A percentile compares a stretch with the other conserved stretches of the same genome.
Conservation (phyloP, 2,888 invertebrate genomes). For the Odontothrips loti region DNA sequence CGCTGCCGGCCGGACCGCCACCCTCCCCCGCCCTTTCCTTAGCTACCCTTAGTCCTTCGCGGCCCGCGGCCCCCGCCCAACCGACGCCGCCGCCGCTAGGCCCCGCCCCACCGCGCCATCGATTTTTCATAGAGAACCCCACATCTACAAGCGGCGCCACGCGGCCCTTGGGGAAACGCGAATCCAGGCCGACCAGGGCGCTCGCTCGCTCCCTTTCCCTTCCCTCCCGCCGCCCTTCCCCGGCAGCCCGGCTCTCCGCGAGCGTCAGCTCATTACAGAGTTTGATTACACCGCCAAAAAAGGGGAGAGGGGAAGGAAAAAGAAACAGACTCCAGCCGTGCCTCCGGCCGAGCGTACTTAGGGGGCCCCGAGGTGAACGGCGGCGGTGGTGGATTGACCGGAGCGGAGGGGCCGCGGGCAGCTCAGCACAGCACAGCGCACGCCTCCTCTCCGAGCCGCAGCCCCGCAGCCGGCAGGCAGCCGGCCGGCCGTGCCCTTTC, state of each 20-base stretch:
- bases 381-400: neutral
- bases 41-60: neutral
- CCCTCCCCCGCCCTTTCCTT: neutral
- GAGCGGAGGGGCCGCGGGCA: neutral
- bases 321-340: neutral
- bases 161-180: conserved; percentile 24
- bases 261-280: conserved; percentile 17
- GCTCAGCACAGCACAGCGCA: too few relatives aligned
- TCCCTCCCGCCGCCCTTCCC: neutral
- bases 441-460: neutral
- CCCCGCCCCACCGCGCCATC: conserved; percentile 1
- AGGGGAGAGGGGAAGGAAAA: neutral
- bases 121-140: conserved; percentile 26
- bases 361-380: neutral
- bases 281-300: conserved; percentile 26
- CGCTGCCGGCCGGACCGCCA: conserved; percentile 34
- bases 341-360: neutral
- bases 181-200: conserved; percentile 5
- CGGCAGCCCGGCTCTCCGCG: neutral
- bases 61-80: conserved; percentile 30
- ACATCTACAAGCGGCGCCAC: conserved; percentile 16
- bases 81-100: neutral
- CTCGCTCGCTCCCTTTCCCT: neutral
- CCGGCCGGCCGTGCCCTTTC: neutral
- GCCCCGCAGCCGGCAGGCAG: neutral